Base-by-base conservation (phyloP, 37 sponge, comb jelly and placozoan species). In the Tethya wilhelma region DNA sequence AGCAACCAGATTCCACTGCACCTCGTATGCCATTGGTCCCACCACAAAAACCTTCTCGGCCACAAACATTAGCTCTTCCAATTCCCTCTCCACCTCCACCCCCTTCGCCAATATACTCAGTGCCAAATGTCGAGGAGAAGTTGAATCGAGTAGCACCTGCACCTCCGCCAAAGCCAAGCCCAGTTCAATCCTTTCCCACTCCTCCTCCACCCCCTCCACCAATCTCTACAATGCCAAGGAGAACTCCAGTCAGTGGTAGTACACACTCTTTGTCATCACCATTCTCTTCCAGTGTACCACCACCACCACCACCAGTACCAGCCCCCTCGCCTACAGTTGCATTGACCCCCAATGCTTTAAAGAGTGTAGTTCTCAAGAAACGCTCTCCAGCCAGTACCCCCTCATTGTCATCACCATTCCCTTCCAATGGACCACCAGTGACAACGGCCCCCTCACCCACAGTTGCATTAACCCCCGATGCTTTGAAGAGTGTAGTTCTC, bases 391-490 rank as follows among this genome's bases (percentile, higher is more conserved):
- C n/a, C n/a, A n/a, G n/a, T n/a, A n/a, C n/a, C n/a, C n/a, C n/a
- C n/a, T n/a, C n/a, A n/a, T n/a, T n/a, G n/a, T n/a, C n/a, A 22
- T 32, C 58, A 30, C 34, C 58, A 31, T 38, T 31, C 34, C 19
- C 49, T n/a, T 23, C 73, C 6, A 6, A 8, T 30, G 9, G 9
- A 4, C 26, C 73, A 28, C 53, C 4, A 5, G 30, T 55, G 4
- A 49, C 44, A n/a, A 42, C 44, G 20, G 44, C 70, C n/a, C 70
- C 70, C 42, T 28, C 70, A 29, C 70, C 70, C 44, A 23, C 44
- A n/a, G 22, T 28, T 12, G n/a, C 7, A 20, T 20, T 23, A 42
- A 20, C 39, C 11, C 70, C 70, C 19, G n/a, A 11, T 42, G 28
- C 26, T 7, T 23, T 62, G 63, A 62, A 49, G 53, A 49, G 9